Evolutionary conservation across 92 coral and sea anemone species (phyloP), one percentile per base, ranked within the genome.

Genomic region (Epizoanthus stellaris): DNA sequence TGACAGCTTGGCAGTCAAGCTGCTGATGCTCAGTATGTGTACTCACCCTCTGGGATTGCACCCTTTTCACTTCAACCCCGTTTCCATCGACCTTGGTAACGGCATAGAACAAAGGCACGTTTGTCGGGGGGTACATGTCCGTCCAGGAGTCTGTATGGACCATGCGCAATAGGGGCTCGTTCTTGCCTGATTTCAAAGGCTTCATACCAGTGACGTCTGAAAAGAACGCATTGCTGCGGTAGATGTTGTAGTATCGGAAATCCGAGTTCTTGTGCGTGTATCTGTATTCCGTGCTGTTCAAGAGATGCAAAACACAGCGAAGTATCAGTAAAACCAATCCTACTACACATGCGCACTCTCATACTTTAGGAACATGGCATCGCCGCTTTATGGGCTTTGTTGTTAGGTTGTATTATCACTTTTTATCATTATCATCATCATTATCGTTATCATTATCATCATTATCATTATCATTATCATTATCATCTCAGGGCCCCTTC

Each of bases 221-320:
- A 77, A 96, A 96, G 70, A 75, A 82, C 10, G 70, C 30, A 3
- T 79, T 80, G 77, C 93, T 89, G 72, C 98, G 96, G 80, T 96
- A 96, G 85, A 96, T 92, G 81, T 96, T 96, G 80, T 86, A 96
- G 74, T 96, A 86, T 49, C 85, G 95, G 95, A 96, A 96, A 82
- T 96, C 93, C 13, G 92, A 82, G 88, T 91, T 92, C 39, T 42
- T 71, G 88, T 81, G 52, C 52, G 84, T 57, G 25, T 76, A 39
- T 59, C 67, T 71, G 81, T 64, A 76, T 74, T 88, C 66, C 5
- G 79, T 62, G 69, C 77, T 63, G 71, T 71, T 25, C 21, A 60
- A 19, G 7, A 54, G 4, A 69, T 25, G 1, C 60, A 21, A 52
- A 3, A 39, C 36, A 42, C 11, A 47, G 30, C 9, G 52, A 45